Percentiles rank a stretch among this genome's conserved stretches.
Evolutionary conservation across 2,113 vertebrate genomes (phyloP).

Genomic region (Lepus europaeus): DNA sequence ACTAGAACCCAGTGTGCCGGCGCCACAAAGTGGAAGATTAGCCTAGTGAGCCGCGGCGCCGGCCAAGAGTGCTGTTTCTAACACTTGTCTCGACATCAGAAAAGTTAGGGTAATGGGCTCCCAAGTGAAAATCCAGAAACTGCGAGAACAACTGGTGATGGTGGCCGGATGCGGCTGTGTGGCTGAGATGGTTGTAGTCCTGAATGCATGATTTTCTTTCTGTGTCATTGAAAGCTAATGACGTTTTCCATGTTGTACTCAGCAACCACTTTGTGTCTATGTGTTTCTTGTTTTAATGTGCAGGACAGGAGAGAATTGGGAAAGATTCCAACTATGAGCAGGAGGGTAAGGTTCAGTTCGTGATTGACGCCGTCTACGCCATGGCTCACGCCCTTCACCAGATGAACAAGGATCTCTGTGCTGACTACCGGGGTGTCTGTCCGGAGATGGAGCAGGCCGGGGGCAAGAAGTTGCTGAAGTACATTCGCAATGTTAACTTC

Average conservation of each 20-base stretch:
- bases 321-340: constrained; percentile 96
- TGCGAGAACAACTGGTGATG: not conserved
- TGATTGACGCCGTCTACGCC: constrained; percentile 96
- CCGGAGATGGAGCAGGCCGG: constrained; percentile 94
- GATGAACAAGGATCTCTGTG: constrained; percentile 96
- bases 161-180: not conserved
- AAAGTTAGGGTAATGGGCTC: not conserved
- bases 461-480: constrained; percentile 95
- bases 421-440: constrained; percentile 92
- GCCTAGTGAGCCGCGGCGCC: too few species aligned
- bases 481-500: constrained; percentile 96
- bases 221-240: not conserved
- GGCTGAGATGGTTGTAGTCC: not conserved
- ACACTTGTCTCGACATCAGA: not conserved
- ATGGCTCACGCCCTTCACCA: constrained; percentile 97
- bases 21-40: too few species aligned
- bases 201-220: not conserved
- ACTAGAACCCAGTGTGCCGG: too few species aligned
- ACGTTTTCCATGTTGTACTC: not conserved
- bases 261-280: constrained; percentile 32
- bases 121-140: not conserved
- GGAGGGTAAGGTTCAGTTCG: constrained; percentile 98
- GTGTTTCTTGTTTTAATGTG: constrained; percentile 66
- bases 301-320: constrained; percentile 97
- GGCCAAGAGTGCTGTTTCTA: not conserved